These are phyloP conservation scores for Morinoia aosen DNA, from an alignment of 2,888 invertebrate genomes.

Conservation along the genomic window DNA sequence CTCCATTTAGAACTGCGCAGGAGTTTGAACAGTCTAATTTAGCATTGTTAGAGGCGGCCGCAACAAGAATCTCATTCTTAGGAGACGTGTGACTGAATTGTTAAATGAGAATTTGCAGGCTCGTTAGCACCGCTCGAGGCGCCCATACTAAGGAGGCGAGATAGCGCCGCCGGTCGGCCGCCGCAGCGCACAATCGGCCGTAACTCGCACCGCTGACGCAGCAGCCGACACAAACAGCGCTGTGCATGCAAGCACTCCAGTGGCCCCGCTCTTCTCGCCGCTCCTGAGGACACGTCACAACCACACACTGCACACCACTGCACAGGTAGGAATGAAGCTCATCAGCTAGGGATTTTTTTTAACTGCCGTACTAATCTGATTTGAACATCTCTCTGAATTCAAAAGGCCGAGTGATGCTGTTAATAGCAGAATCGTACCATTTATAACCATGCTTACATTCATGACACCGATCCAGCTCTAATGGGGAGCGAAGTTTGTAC, in stretches of 20 bases:
- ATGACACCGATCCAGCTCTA: neutral
- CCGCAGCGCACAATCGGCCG: neutral
- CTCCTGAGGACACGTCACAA: neutral
- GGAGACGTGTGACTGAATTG: constrained; percentile 15
- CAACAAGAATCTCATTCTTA: constrained; percentile 9
- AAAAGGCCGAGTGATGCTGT: too few relatives aligned
- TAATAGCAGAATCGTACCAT: too few relatives aligned
- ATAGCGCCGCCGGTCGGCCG: neutral
- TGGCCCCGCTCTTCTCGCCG: neutral
- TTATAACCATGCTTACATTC: neutral
- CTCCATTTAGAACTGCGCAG: neutral
- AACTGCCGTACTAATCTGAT: too few relatives aligned
- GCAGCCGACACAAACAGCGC: neutral
- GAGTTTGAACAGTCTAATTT: neutral
- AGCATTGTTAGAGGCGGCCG: neutral
- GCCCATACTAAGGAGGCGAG: constrained; percentile 18
- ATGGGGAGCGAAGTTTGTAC: neutral
- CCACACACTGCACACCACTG: too few relatives aligned
- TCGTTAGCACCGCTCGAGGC: neutral
- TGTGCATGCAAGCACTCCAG: neutral
- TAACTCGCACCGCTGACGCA: neutral
- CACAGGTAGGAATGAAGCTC: too few relatives aligned
- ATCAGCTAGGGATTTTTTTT: too few relatives aligned
- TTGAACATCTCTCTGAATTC: too few relatives aligned
- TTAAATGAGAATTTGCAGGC: constrained; percentile 37